Percentiles rank a stretch among this genome's conserved stretches.
Evolutionary conservation across 2,797 vertebrate genomes (phyloP).

Genomic region (Taenioides sp.): DNA sequence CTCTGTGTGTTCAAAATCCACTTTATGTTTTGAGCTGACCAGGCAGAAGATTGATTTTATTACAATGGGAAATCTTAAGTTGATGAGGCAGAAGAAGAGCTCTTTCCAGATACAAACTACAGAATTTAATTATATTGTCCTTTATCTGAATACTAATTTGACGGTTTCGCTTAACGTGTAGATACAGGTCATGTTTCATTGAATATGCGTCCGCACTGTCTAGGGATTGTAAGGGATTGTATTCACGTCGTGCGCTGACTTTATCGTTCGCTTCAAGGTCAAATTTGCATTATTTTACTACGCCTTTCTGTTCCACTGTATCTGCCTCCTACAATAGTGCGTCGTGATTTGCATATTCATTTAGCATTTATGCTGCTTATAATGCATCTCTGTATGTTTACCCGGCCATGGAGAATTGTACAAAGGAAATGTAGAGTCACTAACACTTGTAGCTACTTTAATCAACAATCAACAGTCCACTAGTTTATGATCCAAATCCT

Average conservation of each 20-base stretch:
- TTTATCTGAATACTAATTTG: constrained; percentile 8
- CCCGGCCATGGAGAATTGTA: too few relatives aligned
- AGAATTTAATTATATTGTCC: background rate
- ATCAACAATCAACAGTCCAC: too few relatives aligned
- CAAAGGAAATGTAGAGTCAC: too few relatives aligned
- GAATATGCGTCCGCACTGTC: background rate
- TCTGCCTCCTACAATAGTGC: background rate
- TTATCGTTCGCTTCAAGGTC: background rate
- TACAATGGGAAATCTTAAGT: constrained; percentile 17
- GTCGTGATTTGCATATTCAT: background rate
- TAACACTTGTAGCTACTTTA: too few relatives aligned
- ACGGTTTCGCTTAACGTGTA: background rate
- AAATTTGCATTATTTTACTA: background rate
- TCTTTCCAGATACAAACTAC: background rate
- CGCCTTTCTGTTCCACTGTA: background rate
- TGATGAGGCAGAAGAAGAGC: background rate
- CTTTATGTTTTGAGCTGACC: constrained; percentile 44
- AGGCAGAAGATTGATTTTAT: constrained; percentile 54
- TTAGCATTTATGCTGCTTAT: background rate
- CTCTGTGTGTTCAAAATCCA: constrained; percentile 51
- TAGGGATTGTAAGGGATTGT: background rate
- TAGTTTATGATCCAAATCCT: too few relatives aligned
- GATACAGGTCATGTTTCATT: background rate
- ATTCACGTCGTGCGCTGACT: background rate
- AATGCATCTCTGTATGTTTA: background rate